Base-by-base conservation (phyloP, 2,888 invertebrate species). In the Caenorhabditis doughertyi region DNA sequence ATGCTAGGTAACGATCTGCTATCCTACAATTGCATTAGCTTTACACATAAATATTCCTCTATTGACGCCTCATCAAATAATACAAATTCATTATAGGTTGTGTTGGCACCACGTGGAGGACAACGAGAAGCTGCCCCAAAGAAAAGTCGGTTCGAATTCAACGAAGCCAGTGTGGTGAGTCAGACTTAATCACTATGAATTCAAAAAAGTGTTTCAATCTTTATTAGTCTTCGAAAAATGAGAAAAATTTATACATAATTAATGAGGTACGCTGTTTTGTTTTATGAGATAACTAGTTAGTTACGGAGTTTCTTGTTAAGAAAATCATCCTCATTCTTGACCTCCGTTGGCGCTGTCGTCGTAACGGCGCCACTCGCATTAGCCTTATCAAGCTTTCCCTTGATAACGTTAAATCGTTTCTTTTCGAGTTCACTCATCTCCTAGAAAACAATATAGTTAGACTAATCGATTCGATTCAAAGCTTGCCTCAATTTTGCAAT, bases 351-450 rank as follows among this genome's bases (percentile, higher is more conserved):
- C 49, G 71, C n/a, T 42, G 35, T 25, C 60, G 79, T 77, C 72
- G 71, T 83, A 42, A 81, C 67, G 35, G 62, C 27, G 55, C 55
- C 60, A 60, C 21, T 32, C 27, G 53, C 21, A 13, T 42, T 32
- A 44, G 58, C 71, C 58, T 83, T 81, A 47, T 88, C 84, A 65
- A 88, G 85, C 58, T 82, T 81, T 62, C 77, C 74, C 79, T 86
- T 83, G 71, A 88, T 79, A 44, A 80, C 53, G 35, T 83, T 81
- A 62, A 83, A 83, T 49, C 86, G 68, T 27, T 79, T 72, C 70
- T 81, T 84, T 67, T 87, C 87, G 25, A 74, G 72, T 21, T 85
- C 83, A 47, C 81, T 83, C 87, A 87, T 86, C 51, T 85, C 86
- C 87, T 87, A 74, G 51, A 85, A 55, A 35, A 53, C 18, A 23